A percentile compares a stretch with the other conserved stretches of the same genome.
phyloP scores from a whole-genome alignment of 2,797 vertebrate species.

The Micropoecilia bifurca region DNA sequence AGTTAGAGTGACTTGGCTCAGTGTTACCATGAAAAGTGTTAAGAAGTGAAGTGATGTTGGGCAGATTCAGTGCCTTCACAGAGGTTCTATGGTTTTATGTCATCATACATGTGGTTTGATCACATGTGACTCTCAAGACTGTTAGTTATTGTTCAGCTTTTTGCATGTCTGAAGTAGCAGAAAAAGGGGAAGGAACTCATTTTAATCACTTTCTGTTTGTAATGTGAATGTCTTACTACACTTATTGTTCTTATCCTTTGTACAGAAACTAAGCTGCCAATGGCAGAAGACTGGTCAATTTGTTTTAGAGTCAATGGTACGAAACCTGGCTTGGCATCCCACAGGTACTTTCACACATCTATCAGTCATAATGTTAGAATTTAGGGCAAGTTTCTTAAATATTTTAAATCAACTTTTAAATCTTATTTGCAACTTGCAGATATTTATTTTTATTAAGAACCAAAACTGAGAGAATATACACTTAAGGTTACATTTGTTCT shows the following conservation, averaged over 20 bases:
- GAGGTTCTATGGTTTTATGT: constrained; percentile 4
- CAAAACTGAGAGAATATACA: not conserved
- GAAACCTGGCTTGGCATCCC: constrained; percentile 95
- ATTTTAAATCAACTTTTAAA: not conserved
- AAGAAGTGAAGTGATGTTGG: constrained; percentile 12
- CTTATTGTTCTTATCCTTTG: constrained; percentile 1
- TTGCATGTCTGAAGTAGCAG: not conserved
- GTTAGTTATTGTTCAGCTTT: constrained; percentile 15
- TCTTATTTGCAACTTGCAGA: not conserved
- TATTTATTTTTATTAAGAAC: not conserved
- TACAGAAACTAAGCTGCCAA: constrained; percentile 87
- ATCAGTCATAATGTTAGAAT: not conserved
- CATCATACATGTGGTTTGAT: constrained; percentile 30
- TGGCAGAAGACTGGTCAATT: constrained; percentile 97
- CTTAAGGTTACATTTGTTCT: not conserved
- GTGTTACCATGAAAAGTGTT: constrained; percentile 15
- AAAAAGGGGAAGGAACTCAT: not conserved
- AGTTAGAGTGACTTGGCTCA: not conserved
- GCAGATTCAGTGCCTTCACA: constrained; percentile 14
- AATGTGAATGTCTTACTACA: not conserved
- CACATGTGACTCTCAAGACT: constrained; percentile 43
- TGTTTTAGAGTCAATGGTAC: constrained; percentile 86
- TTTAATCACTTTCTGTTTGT: not conserved
- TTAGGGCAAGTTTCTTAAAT: not conserved
- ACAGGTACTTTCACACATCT: constrained; percentile 81